phyloP scores from a whole-genome alignment of 2,888 invertebrate species.

The Kryphioiulus occultus region DNA sequence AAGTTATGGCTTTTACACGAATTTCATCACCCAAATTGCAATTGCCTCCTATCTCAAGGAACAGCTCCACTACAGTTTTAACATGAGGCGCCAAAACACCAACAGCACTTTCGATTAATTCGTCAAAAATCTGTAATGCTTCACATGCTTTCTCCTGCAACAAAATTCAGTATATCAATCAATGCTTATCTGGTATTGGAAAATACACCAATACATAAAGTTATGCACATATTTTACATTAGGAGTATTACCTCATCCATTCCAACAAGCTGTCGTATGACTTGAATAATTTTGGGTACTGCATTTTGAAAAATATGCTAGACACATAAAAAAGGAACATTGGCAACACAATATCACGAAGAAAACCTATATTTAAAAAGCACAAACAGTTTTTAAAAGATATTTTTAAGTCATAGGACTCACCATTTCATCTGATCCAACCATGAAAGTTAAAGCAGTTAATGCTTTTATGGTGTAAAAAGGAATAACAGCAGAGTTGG shows the following conservation, averaged over 20 bases:
- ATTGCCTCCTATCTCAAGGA: conserved; percentile 71
- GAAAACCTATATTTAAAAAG: not conserved
- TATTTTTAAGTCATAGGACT: conserved; percentile 55
- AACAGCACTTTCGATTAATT: conserved; percentile 70
- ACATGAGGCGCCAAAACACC: conserved; percentile 71
- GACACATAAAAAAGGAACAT: conserved; percentile 54
- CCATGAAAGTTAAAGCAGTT: conserved; percentile 71
- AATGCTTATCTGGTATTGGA: not conserved
- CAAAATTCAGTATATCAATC: not conserved
- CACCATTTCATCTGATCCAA: conserved; percentile 72
- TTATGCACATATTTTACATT: not conserved
- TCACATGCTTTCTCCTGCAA: conserved; percentile 69
- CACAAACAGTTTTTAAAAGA: not conserved
- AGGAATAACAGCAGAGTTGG: conserved; percentile 66
- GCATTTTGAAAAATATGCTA: conserved; percentile 64
- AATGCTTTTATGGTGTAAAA: conserved; percentile 72
- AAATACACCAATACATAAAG: not conserved
- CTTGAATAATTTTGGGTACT: conserved; percentile 71
- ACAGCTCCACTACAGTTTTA: conserved; percentile 71
- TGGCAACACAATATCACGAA: not conserved
- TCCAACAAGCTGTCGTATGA: conserved; percentile 69
- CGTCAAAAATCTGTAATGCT: conserved; percentile 72
- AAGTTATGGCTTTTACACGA: conserved; percentile 73
- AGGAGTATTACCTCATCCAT: conserved; percentile 60
- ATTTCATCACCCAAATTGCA: conserved; percentile 69